phyloP scores from a whole-genome alignment of 2,888 invertebrate genomes.

The Masnerella sp. region DNA sequence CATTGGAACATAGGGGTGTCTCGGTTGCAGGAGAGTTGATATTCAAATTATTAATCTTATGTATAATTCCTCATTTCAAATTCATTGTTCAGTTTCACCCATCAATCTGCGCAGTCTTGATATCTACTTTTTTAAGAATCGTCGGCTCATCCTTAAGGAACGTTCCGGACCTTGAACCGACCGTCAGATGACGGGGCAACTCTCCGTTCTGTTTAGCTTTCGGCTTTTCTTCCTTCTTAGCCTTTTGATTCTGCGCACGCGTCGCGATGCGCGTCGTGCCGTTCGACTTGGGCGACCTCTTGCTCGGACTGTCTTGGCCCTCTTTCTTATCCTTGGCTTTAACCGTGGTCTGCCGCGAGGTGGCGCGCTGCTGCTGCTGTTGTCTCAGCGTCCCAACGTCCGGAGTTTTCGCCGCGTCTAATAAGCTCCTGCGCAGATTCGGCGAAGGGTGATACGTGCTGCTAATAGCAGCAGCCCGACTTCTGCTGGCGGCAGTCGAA shows the following conservation, averaged over 20 bases:
- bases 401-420: conserved; percentile 79
- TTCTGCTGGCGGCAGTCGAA: conserved; percentile 74
- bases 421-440: conserved; percentile 78
- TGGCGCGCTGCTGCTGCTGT: conserved; percentile 42
- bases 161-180: conserved; percentile 83
- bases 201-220: conserved; percentile 68
- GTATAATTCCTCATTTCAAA: no score
- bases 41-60: not conserved
- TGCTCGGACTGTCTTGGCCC: conserved; percentile 72
- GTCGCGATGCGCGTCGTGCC: conserved; percentile 61
- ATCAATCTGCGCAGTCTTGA: conserved; percentile 72
- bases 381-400: conserved; percentile 73
- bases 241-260: conserved; percentile 59
- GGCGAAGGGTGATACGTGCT: conserved; percentile 76
- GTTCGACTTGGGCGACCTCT: conserved; percentile 72
- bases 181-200: conserved; percentile 74
- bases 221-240: conserved; percentile 67
- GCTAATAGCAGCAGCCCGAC: conserved; percentile 71
- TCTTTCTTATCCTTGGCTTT: conserved; percentile 66
- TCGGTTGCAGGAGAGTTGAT: not conserved
- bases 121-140: conserved; percentile 79
- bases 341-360: conserved; percentile 61
- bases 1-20: no score
- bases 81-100: no score
- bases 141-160: conserved; percentile 88